These are phyloP conservation scores for Toxostoma redivivum DNA, from an alignment of 2,113 vertebrate species.

Conservation along the genomic window DNA sequence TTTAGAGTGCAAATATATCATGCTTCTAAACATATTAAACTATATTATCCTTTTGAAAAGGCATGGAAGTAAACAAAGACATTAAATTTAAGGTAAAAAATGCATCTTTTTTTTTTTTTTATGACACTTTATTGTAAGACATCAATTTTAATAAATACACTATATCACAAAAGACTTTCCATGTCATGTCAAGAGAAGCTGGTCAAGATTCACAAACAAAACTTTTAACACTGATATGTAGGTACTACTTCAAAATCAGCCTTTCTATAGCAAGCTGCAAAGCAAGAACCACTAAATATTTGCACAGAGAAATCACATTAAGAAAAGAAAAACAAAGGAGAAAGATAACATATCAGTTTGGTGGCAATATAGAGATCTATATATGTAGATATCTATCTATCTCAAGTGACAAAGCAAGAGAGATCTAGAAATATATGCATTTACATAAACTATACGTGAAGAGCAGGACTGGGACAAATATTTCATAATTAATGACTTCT, in stretches of 20 bases:
- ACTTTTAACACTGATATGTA: constrained; percentile 84
- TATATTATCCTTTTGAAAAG: background rate
- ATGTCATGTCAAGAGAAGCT: constrained; percentile 84
- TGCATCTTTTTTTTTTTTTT: constrained; percentile 56
- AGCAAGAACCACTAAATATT: constrained; percentile 67
- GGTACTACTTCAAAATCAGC: constrained; percentile 89
- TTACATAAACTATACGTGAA: constrained; percentile 55
- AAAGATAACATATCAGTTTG: constrained; percentile 81
- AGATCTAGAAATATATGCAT: constrained; percentile 37
- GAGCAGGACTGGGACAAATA: constrained; percentile 45
- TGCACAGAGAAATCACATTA: constrained; percentile 70
- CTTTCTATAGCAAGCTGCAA: constrained; percentile 66
- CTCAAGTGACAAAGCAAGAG: constrained; percentile 13
- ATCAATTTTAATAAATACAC: constrained; percentile 93
- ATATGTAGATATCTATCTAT: constrained; percentile 19
- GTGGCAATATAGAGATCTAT: constrained; percentile 56
- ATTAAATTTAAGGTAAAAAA: constrained; percentile 25
- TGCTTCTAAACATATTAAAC: background rate
- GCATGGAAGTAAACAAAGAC: background rate
- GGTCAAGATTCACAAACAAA: constrained; percentile 94
- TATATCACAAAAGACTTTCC: constrained; percentile 87
- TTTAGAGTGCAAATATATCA: background rate
- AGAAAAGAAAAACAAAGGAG: background rate
- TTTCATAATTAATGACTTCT: constrained; percentile 58
- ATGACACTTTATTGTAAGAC: constrained; percentile 84